Conservation (phyloP, 2,113 vertebrate species). For the Eulacestoma nigropectus region DNA sequence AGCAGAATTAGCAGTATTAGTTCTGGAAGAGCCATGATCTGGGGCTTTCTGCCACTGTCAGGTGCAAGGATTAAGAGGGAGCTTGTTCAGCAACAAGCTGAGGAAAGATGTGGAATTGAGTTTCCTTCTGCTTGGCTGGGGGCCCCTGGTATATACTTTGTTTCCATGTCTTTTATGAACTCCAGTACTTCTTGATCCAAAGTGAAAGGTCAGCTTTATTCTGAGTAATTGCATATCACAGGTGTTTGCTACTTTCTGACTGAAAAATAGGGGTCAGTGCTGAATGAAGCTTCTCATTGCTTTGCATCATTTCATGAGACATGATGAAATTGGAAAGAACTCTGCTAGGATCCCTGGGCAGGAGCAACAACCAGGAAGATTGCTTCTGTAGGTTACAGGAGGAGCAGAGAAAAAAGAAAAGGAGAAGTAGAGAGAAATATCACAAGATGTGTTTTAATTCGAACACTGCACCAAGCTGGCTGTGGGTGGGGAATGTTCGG, state of each 20-base stretch:
- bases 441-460: not conserved
- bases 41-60: not conserved
- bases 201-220: not conserved
- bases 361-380: not conserved
- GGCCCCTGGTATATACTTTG: not conserved
- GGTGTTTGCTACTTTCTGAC: not conserved
- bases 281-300: not conserved
- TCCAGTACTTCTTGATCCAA: not conserved
- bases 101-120: not conserved
- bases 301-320: not conserved
- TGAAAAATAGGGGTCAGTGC: not conserved
- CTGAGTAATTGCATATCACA: not conserved
- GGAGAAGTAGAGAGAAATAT: not conserved
- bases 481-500: not conserved
- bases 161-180: not conserved
- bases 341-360: not conserved
- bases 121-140: not conserved
- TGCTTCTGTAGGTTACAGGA: not conserved
- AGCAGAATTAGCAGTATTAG: not conserved
- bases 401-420: not conserved
- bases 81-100: not conserved
- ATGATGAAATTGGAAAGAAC: not conserved
- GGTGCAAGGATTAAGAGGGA: not conserved
- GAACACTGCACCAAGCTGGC: not conserved
- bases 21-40: not conserved